Base-by-base conservation (phyloP, 2,113 vertebrate species). In the Crotophaga sulcirostris region DNA sequence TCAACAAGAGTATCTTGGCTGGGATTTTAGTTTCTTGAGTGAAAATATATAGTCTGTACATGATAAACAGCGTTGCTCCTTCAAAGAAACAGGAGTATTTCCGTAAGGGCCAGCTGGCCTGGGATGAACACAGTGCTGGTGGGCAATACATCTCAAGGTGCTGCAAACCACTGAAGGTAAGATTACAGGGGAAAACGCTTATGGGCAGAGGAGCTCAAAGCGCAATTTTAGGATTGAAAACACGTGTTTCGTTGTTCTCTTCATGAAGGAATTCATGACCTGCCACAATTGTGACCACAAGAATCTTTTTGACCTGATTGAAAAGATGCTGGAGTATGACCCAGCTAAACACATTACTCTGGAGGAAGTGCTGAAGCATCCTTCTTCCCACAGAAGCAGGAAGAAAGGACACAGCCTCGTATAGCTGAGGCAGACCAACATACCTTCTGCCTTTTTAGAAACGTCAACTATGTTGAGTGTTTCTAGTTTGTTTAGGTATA, bases 281-380 rank as follows among this genome's bases (percentile, higher is more conserved):
- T 99, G 97, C 44, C 98, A 98, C 11, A 82, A 98, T 34, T 81
- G 97, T 45, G 98, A 98, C 51, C 98, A 99, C 8, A 97, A 97
- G 73, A 42, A 42, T 42, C 40, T 42, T 42, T 99, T 98, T 96
- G 98, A 99, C 96, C 98, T 99, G 70, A 96, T 99, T n/a, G 91
- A 98, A 89, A 99, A 98, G 94, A 98, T 99, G 99, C 76, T 99
- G 97, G 98, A 98, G 42, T 99, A 98, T 12, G 98, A 99, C 78
- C 98, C 98, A 49, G 70, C 96, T 6, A 98, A 98, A 93, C 98
- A 98, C 68, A 98, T 99, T 74, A 98, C 98, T 51, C 97, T 99
- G 52, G 96, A 94, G 19, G 98, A 99, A 90, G 98, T 98, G 10
- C 97, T 99, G 36, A 95, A 89, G 17, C 99, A 99, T 87, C 98